A percentile compares a stretch with the other conserved stretches of the same genome.
phyloP scores from a whole-genome alignment of 2,888 invertebrate genomes.

The Epinotia brunnichana region DNA sequence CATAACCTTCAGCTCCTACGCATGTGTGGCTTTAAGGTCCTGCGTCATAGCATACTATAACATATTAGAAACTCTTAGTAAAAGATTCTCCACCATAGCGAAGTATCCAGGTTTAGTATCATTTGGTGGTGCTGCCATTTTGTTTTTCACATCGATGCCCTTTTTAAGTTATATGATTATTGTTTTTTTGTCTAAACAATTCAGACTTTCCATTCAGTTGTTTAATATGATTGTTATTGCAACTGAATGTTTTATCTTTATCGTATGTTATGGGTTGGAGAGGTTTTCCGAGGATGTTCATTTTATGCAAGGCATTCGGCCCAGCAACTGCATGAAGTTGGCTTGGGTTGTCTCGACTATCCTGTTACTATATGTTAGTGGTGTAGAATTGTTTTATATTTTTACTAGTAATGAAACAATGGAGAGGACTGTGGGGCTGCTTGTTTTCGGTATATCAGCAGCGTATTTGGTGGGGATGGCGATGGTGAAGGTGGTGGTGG shows the following conservation, averaged over 20 bases:
- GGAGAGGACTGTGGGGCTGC: not conserved
- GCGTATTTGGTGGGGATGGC: not conserved
- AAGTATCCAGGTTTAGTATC: slow-evolving; percentile 62
- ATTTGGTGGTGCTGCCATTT: slow-evolving; percentile 49
- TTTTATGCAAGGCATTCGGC: slow-evolving; percentile 75
- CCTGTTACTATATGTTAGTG: slow-evolving; percentile 57
- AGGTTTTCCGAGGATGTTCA: slow-evolving; percentile 76
- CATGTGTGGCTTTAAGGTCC: slow-evolving; percentile 55
- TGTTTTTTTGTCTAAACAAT: slow-evolving; percentile 48
- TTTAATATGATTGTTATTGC: slow-evolving; percentile 56
- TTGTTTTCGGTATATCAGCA: not conserved
- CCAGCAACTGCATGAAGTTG: slow-evolving; percentile 62
- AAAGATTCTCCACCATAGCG: slow-evolving; percentile 52
- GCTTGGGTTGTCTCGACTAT: slow-evolving; percentile 59
- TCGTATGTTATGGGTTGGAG: slow-evolving; percentile 70
- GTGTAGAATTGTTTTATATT: slow-evolving; percentile 49
- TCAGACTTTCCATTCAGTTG: slow-evolving; percentile 52
- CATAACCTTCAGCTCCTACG: slow-evolving; percentile 58
- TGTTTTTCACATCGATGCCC: slow-evolving; percentile 65
- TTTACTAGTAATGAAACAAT: not conserved
- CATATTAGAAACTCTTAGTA: slow-evolving; percentile 57
- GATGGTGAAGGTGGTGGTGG: slow-evolving; percentile 53
- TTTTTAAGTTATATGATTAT: slow-evolving; percentile 52
- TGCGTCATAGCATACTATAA: slow-evolving; percentile 58
- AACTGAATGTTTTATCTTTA: slow-evolving; percentile 65